Conservation (phyloP, 92 coral and sea anemone genomes). For the Montipora capitata region DNA sequence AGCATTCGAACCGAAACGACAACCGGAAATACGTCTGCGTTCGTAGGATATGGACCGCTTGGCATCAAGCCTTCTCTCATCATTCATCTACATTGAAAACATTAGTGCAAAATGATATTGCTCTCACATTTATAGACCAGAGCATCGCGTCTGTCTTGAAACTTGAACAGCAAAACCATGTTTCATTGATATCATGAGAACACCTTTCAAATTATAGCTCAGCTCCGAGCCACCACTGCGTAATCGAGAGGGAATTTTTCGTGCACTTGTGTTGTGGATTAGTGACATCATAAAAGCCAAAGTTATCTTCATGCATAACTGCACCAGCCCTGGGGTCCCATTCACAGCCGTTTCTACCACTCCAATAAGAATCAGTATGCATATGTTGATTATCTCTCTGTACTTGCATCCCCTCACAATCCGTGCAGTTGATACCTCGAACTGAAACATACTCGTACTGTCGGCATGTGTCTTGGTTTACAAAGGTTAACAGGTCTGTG, state of each 20-base stretch:
- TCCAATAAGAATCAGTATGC: slow-evolving; percentile 51
- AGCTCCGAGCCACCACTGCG: slow-evolving; percentile 55
- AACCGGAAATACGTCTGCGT: too few relatives aligned
- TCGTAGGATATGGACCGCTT: too few relatives aligned
- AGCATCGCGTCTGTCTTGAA: too few relatives aligned
- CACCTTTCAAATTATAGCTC: background rate
- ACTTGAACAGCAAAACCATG: too few relatives aligned
- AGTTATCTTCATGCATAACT: slow-evolving; percentile 7
- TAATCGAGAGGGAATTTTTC: slow-evolving; percentile 2
- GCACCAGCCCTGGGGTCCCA: slow-evolving; percentile 26
- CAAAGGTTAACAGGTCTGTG: slow-evolving; percentile 13
- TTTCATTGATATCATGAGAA: too few relatives aligned
- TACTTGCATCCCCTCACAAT: slow-evolving; percentile 30
- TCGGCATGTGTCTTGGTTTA: slow-evolving; percentile 28
- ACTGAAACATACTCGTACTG: slow-evolving; percentile 36
- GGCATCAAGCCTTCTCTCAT: too few relatives aligned
- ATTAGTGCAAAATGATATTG: too few relatives aligned
- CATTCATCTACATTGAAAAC: too few relatives aligned
- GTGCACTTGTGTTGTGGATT: slow-evolving; percentile 43
- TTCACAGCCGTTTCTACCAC: slow-evolving; percentile 18
- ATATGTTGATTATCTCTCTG: slow-evolving; percentile 37
- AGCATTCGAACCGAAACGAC: too few relatives aligned
- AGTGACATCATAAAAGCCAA: background rate
- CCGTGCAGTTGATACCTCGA: slow-evolving; percentile 34
- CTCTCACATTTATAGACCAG: too few relatives aligned